Percentiles rank a stretch among this genome's conserved stretches.
These are phyloP conservation scores for Danio aesculapii DNA, from an alignment of 2,797 vertebrate genomes.

Conservation along the genomic window DNA sequence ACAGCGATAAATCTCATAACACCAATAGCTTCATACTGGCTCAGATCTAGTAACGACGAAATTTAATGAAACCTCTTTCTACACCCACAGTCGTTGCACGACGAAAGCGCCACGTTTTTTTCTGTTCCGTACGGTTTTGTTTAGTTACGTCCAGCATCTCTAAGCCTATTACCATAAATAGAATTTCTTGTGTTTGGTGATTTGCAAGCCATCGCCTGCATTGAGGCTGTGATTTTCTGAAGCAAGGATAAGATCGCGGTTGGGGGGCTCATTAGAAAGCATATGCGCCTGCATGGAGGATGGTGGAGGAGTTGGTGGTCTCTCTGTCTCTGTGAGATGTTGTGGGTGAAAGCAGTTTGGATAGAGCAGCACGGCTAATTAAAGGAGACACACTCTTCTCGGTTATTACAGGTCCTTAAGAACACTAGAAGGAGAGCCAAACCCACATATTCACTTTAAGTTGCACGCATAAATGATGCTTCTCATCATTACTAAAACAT, in stretches of 20 bases:
- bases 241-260: neutral
- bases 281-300: slow-evolving; percentile 13
- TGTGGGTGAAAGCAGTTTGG: slow-evolving; percentile 38
- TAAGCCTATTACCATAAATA: slow-evolving; percentile 12
- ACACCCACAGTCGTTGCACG: slow-evolving; percentile 8
- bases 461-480: slow-evolving; percentile 1
- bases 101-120: slow-evolving; percentile 11
- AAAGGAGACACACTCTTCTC: slow-evolving; percentile 30
- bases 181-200: slow-evolving; percentile 8
- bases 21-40: slow-evolving; percentile 29
- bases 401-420: slow-evolving; percentile 35
- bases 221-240: slow-evolving; percentile 7
- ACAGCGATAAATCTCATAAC: slow-evolving; percentile 17
- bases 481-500: neutral
- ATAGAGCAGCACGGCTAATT: slow-evolving; percentile 27
- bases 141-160: slow-evolving; percentile 11
- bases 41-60: slow-evolving; percentile 34
- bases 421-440: slow-evolving; percentile 8
- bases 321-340: slow-evolving; percentile 18
- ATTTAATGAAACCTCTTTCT: slow-evolving; percentile 36
- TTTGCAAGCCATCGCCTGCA: slow-evolving; percentile 23
- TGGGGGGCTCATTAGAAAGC: slow-evolving; percentile 37
- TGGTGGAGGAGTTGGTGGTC: slow-evolving; percentile 18
- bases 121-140: slow-evolving; percentile 15
- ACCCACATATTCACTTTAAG: neutral